Evolutionary conservation across 1,140 invertebrate species (phyloP), one percentile per base, ranked within the genome.

Genomic region (Pteromalus puparum): DNA sequence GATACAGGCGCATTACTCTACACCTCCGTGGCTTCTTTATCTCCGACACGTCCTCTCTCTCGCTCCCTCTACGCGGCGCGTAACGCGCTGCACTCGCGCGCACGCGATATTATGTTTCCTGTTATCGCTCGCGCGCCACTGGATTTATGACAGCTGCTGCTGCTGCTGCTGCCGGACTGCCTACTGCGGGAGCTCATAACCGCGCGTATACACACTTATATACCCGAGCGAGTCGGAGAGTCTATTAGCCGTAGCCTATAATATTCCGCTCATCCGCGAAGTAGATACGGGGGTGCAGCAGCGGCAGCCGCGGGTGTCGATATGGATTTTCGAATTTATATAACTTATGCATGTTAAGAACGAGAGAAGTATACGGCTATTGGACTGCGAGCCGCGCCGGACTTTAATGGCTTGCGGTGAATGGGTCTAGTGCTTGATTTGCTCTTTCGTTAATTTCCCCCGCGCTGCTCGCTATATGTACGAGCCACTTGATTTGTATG

Each of bases 251-350:
- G 18, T 21, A 61, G 21, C 53, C 53, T 61, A 61, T 61, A 61
- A 61, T 61, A 61, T 61, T 61, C 53, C 53, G 53, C 53, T 61
- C 53, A n/a, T 61, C 53, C 53, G 18, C 18, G 18, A 21, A 21
- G 53, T 18, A 61, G 53, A 61, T 21, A 28, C 24, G 68, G 12
- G 68, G 68, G 12, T 30, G 30, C 68, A 30, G 67, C 67, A 28
- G 68, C 7, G 18, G 53, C 53, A 61, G 26, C 68, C 26, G 26
- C 68, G 26, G 74, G 74, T 48, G 28, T 61, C 28, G 28, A 74
- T 74, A 74, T 30, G 48, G 67, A 74, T 74, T 82, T 82, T 82
- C 80, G 73, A 72, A 82, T 82, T 82, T 82, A 82, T 74, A 74
- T 81, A 81, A 72, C 38, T 48, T 70, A 26, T 38, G 13, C 38